Percentiles rank a stretch among this genome's conserved stretches.
phyloP scores from a whole-genome alignment of 92 coral and sea anemone genomes.

The Zoanthus gigantus region DNA sequence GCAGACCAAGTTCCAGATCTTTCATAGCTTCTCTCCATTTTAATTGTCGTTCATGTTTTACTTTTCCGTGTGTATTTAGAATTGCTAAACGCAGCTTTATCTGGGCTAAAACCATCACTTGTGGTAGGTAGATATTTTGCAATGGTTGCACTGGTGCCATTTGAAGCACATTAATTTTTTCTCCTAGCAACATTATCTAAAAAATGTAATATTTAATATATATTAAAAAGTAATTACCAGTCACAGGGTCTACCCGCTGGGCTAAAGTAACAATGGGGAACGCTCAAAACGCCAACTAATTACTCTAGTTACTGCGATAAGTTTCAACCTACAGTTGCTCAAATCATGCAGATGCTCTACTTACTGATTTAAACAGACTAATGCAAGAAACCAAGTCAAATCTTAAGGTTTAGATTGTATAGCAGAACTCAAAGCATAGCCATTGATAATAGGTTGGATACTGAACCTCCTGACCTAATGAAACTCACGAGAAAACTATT shows the following conservation, averaged over 20 bases:
- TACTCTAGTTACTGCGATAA: too few relatives aligned
- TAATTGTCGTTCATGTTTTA: conserved; percentile 51
- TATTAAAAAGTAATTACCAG: neutral
- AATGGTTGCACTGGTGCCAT: conserved; percentile 71
- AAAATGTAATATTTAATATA: neutral
- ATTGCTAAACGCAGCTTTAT: conserved; percentile 86
- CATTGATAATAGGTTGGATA: too few relatives aligned
- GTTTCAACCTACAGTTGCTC: too few relatives aligned
- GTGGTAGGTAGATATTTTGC: conserved; percentile 77
- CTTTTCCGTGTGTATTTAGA: conserved; percentile 45
- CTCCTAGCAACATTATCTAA: conserved; percentile 85
- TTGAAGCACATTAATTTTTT: conserved; percentile 59
- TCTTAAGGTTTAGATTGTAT: too few relatives aligned
- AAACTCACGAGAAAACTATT: neutral
- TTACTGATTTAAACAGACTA: too few relatives aligned
- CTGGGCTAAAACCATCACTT: conserved; percentile 70
- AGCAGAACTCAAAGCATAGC: too few relatives aligned
- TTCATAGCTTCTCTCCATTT: conserved; percentile 65
- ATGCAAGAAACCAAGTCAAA: too few relatives aligned
- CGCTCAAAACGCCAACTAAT: too few relatives aligned
- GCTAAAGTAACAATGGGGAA: too few relatives aligned
- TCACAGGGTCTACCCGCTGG: too few relatives aligned
- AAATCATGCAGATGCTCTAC: too few relatives aligned
- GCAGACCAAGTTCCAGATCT: conserved; percentile 78
- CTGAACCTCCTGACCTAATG: too few relatives aligned